Evolutionary conservation across 2,888 invertebrate species (phyloP), one percentile per base, ranked within the genome.

Genomic region (Silvanus unidentatus): DNA sequence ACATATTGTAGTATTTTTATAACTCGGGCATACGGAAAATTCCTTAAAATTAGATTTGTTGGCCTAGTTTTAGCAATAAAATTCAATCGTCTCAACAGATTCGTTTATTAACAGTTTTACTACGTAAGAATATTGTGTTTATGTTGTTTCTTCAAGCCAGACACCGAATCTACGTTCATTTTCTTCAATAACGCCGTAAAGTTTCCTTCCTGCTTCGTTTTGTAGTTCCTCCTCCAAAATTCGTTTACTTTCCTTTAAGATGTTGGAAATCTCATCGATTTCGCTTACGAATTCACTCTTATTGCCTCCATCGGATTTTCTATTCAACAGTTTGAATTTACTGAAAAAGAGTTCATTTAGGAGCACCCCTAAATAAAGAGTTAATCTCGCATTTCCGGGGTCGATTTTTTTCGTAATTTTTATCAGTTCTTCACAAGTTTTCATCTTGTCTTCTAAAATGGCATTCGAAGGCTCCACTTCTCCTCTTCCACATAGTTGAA

Each of bases 401-500:
- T 86, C 86, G 42, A 86, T 65, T 42, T 70, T 76, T 38, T 72
- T 76, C 0, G 83, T 82, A 8, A 81, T 75, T 11, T 68, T 64
- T 44, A 81, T 73, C 3, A 86, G 70, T 43, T 82, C 79, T 44
- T 75, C 73, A 50, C 84, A 84, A 66, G 84, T 77, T 52, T 77
- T 75, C 5, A 79, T 70, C 67, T 89, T 86, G 48, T 77, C 78
- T 5, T 76, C 74, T 39, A 82, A 64, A 42, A 78, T 73, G 36
- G 78, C 76, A 35, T 75, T 78, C 55, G 77, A 75, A 58, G 75
- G 73, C 40, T 80, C 71, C 0, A 79, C 69, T 1, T 71, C 72
- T 15, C 84, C 84, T 0, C 85, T 82, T 13, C 84, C 84, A 62
- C 85, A 85, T 50, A 86, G 75, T 65, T 86, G 85, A 39, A 79